Evolutionary conservation across 2,888 invertebrate genomes (phyloP).

Genomic region (Cantharis flavilabris): DNA sequence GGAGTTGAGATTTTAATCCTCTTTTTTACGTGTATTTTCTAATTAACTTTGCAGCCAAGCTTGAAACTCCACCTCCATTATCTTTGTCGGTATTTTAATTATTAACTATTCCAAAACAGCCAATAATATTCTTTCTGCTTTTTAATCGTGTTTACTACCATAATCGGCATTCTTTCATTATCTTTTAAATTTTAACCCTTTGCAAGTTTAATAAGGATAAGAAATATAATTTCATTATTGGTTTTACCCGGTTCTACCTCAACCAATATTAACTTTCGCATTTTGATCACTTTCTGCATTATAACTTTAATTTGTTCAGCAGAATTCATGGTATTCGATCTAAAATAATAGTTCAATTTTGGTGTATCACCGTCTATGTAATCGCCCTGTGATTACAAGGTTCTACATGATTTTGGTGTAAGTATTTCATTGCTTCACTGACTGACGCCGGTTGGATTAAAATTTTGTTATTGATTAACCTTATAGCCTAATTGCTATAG

Average conservation of each 20-base stretch:
- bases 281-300: not conserved
- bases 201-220: constrained; percentile 23
- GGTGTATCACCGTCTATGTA: not conserved
- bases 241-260: constrained; percentile 13
- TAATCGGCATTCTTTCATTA: constrained; percentile 26
- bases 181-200: constrained; percentile 21
- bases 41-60: constrained; percentile 32
- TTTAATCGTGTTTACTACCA: constrained; percentile 21
- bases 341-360: not conserved
- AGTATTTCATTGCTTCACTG: not conserved
- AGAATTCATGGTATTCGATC: not conserved
- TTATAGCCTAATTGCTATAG: not conserved
- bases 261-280: not conserved
- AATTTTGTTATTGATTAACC: not conserved
- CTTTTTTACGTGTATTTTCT: constrained; percentile 32
- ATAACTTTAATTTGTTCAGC: not conserved
- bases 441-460: not conserved
- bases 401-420: too few species aligned
- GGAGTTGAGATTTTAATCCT: constrained; percentile 30
- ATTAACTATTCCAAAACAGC: constrained; percentile 27
- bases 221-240: constrained; percentile 22
- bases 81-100: constrained; percentile 31
- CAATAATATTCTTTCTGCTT: constrained; percentile 30
- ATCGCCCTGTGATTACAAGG: not conserved
- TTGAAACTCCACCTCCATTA: constrained; percentile 31